Evolutionary conservation across 2,113 vertebrate species (phyloP).

Genomic region (Antechinus flavipes): DNA sequence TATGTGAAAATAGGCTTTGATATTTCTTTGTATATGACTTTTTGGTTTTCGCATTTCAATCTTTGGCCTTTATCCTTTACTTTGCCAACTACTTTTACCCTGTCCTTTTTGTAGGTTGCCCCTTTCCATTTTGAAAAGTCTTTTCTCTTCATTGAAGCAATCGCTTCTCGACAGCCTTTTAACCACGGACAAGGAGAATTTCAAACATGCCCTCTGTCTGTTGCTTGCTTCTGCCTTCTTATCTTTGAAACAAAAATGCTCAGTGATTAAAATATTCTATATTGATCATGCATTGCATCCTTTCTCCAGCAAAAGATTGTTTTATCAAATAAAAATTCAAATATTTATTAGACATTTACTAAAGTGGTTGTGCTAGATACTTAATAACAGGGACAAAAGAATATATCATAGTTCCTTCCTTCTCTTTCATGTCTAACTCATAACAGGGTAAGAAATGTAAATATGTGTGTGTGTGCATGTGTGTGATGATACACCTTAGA

Average conservation of each 20-base stretch:
- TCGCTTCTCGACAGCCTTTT: neutral
- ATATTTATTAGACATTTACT: neutral
- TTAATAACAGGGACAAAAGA: neutral
- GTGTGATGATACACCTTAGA: neutral
- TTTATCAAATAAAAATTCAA: neutral
- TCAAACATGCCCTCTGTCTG: neutral
- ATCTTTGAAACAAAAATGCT: neutral
- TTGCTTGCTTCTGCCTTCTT: neutral
- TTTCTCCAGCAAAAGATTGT: neutral
- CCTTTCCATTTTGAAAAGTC: neutral
- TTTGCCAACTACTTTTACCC: neutral
- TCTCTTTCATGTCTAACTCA: neutral
- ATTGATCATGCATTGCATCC: neutral
- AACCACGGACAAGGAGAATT: neutral
- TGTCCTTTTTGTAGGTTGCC: conserved; percentile 1
- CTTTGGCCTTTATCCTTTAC: conserved; percentile 1
- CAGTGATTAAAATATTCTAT: neutral
- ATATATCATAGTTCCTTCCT: neutral
- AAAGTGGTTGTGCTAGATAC: neutral
- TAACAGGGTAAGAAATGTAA: neutral
- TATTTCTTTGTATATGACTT: neutral
- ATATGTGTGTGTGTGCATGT: neutral
- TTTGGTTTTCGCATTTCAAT: neutral
- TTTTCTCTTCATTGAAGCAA: neutral
- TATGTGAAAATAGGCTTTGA: conserved; percentile 2